Evolutionary conservation across 2,113 vertebrate genomes (phyloP), one percentile per base, ranked within the genome.

Genomic region (Seriola dumerili): DNA sequence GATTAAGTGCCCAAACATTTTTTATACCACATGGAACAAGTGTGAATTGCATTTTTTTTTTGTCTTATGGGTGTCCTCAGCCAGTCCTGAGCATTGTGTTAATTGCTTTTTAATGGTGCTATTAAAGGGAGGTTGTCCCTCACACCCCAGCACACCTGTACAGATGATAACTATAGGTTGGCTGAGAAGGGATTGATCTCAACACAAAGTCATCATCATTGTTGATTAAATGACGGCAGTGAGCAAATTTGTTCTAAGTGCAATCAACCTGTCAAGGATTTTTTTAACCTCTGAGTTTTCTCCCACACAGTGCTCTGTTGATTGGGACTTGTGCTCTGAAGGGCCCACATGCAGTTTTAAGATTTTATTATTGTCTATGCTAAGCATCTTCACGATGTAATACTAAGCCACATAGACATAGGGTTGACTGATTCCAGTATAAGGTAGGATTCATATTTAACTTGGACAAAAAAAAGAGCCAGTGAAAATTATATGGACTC

Each of bases 21-120:
- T 77, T 80, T 44, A 38, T 54, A 57, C 65, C 29, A 61, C 72
- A 48, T 83, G 58, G 52, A 82, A 77, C 68, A 54, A 59, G 54
- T 8, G 4, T 72, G 73, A 81, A 88, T 85, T 48, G 32, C 14
- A 13, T 52, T 46, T 48, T 87, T 84, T 66, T 29, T 78, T 66
- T 46, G 46, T 70, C 84, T 81, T 77, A 79, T 88, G 73, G 86
- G 17, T 85, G 90, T 86, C 79, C 72, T 88, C 78, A 92, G 89
- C 87, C 86, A 87, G 76, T 84, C 38, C 76, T 79, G 75, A 82
- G 90, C 74, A 85, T 85, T 91, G 76, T 78, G 84, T 87, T 95
- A 94, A 95, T 95, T 90, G 88, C 88, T 94, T 95, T 95, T 94
- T 96, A 95, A 95, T 95, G 92, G 87, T 75, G 62, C 92, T 85